Evolutionary conservation across 1,140 invertebrate genomes (phyloP), one percentile per base, ranked within the genome.

Genomic region (Rhyzopertha dominica): DNA sequence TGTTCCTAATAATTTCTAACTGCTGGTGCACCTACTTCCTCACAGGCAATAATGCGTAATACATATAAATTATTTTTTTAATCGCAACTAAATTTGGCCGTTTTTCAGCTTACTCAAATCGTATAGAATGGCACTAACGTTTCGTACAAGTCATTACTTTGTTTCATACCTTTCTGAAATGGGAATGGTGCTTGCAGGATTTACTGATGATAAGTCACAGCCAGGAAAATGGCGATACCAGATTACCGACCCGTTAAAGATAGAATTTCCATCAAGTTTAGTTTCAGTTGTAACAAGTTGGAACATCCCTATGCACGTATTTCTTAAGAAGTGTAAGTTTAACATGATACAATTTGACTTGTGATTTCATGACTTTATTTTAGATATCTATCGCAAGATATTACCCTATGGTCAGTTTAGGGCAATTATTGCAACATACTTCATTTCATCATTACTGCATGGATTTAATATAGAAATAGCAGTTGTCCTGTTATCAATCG

Each of bases 281-380:
- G 87, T 92, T 2, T 81, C 91, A 58, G 90, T 97, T 23, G 94
- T 97, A 1, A 79, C 90, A 22, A 84, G 81, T 62, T 98, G 95
- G 95, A 97, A 98, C 69, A 79, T 92, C 44, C 93, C 95, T 2
- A 97, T 97, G 90, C 95, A 98, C 67, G 76, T 78, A 40, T 98
- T 93, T 89, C 74, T 98, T 1, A 95, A 96, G 73, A 85, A 78
- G 47, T 94, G 83, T 85, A 73, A 66, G 72, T 73, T 35, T 43
- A 23, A 20, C 26, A 22, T 10, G 16, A 18, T 12, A 25, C 40
- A 7, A 39, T 24, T 22, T 36, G 9, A 12, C 17, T 19, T 42
- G 39, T n/a, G 9, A 31, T 45, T 39, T 28, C n/a, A 31, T 53
- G 42, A 32, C 54, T 51, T 53, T 58, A 59, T 73, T 75, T 49